Evolutionary conservation across 2,888 invertebrate genomes (phyloP).

Genomic region (Apamea crenata): DNA sequence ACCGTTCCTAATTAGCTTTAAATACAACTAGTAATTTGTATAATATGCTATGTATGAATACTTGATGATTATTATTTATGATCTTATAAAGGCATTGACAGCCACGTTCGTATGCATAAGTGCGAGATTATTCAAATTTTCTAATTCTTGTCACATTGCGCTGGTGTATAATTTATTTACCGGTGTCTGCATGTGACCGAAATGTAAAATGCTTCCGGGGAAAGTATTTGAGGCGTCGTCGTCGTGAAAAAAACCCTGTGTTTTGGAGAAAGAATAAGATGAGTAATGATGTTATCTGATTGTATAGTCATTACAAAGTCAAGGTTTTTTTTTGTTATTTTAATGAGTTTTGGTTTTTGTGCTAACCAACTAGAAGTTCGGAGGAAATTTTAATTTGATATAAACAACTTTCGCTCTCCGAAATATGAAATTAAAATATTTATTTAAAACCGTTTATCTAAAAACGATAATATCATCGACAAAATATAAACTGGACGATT

Average conservation of each 20-base stretch:
- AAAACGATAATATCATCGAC: neutral
- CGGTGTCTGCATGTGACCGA: conserved; percentile 9
- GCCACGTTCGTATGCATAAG: neutral
- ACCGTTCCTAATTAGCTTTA: neutral
- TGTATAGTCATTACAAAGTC: neutral
- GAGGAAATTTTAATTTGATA: neutral
- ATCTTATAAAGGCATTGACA: neutral
- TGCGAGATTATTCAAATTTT: conserved; percentile 6
- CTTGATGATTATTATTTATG: neutral
- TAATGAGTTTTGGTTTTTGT: neutral
- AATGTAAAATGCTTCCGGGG: conserved; percentile 39
- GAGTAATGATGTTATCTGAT: conserved; percentile 20
- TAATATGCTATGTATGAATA: neutral
- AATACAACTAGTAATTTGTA: neutral
- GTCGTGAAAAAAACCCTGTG: neutral
- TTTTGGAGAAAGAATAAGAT: conserved; percentile 24
- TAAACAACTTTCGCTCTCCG: neutral
- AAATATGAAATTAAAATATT: neutral
- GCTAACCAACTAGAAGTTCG: neutral
- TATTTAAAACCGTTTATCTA: neutral
- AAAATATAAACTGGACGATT: neutral
- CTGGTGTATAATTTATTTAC: conserved; percentile 27
- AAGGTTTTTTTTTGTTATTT: neutral
- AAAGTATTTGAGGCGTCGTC: conserved; percentile 41
- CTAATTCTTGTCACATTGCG: conserved; percentile 15